Conservation (phyloP, 2,113 vertebrate genomes). For the Vanacampus margaritifer region DNA sequence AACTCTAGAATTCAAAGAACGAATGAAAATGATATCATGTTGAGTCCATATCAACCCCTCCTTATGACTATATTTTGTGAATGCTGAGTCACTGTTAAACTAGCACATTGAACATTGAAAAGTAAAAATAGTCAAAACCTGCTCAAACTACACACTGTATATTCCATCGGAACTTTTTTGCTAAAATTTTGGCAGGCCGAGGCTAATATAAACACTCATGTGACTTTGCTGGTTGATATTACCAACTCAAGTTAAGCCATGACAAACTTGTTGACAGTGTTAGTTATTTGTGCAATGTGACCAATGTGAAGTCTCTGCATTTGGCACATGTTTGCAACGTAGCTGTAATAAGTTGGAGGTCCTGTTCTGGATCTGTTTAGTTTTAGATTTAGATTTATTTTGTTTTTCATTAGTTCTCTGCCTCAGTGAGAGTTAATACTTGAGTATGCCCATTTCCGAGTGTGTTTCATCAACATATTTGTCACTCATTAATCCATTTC, state of each 20-base stretch:
- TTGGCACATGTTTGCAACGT: neutral
- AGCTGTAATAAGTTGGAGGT: neutral
- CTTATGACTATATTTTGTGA: too few relatives aligned
- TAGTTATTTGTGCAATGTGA: neutral
- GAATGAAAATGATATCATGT: too few relatives aligned
- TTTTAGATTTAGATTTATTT: too few relatives aligned
- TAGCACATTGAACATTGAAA: too few relatives aligned
- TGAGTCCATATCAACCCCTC: too few relatives aligned
- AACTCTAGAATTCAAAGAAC: too few relatives aligned
- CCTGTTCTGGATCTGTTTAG: neutral
- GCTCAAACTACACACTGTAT: too few relatives aligned
- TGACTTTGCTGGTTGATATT: neutral
- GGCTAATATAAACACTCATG: neutral
- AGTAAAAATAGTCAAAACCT: too few relatives aligned
- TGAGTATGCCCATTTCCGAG: neutral
- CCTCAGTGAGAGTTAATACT: neutral
- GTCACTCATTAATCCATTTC: conserved; percentile 2
- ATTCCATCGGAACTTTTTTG: too few relatives aligned
- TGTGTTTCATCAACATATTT: neutral
- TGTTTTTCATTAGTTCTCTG: neutral
- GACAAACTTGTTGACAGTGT: neutral
- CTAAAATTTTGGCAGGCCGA: too few relatives aligned
- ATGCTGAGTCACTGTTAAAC: too few relatives aligned
- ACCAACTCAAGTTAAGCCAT: neutral
- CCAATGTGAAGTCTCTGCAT: neutral